A percentile compares a stretch with the other conserved stretches of the same genome.
These are phyloP conservation scores for Plumapathes pennacea DNA, from an alignment of 92 coral and sea anemone genomes.

Conservation along the genomic window DNA sequence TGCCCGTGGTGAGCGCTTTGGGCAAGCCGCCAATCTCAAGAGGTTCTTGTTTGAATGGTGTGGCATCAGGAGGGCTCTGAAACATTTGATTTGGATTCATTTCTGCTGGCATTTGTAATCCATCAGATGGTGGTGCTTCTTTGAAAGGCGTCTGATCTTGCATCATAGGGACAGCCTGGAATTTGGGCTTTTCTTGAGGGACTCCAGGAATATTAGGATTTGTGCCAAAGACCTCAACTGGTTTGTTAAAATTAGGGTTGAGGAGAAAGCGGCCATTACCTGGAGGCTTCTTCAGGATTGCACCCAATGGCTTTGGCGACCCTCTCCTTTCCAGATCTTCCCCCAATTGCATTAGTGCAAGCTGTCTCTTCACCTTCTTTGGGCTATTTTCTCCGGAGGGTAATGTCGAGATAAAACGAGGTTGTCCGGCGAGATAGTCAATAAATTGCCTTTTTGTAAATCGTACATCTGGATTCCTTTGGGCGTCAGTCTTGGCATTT, in stretches of 20 bases:
- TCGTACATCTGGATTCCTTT: neutral
- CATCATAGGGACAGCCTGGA: neutral
- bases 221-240: slow-evolving; percentile 49
- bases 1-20: neutral
- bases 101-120: neutral
- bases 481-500: neutral
- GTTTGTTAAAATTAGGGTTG: slow-evolving; percentile 42
- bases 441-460: slow-evolving; percentile 37
- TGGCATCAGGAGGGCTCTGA: too few relatives aligned
- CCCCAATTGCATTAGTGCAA: slow-evolving; percentile 50
- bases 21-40: neutral
- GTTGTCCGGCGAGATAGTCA: slow-evolving; percentile 38
- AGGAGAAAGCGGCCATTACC: slow-evolving; percentile 32
- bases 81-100: slow-evolving; percentile 2
- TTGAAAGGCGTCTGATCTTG: slow-evolving; percentile 2
- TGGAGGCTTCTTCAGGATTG: slow-evolving; percentile 46
- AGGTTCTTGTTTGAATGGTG: neutral
- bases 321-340: slow-evolving; percentile 61
- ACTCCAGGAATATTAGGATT: neutral
- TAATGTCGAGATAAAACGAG: neutral
- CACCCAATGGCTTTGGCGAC: slow-evolving; percentile 56
- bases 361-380: slow-evolving; percentile 52
- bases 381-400: neutral
- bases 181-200: neutral
- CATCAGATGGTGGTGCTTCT: neutral